A percentile compares a stretch with the other conserved stretches of the same genome.
phyloP scores from a whole-genome alignment of 2,888 invertebrate genomes.

The Oegoconia quadripuncta region DNA sequence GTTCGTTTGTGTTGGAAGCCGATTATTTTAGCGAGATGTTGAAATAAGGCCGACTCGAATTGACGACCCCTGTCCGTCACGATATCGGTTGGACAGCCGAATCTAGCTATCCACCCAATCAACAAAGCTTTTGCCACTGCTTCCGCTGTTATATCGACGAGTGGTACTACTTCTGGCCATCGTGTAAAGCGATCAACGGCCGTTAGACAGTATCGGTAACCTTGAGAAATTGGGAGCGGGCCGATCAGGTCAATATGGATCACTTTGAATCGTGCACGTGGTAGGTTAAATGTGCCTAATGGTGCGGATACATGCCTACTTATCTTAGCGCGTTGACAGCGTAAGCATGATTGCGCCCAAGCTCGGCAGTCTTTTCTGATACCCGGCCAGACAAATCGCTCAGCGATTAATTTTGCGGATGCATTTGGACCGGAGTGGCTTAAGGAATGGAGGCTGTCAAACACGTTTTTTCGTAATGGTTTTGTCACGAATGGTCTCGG shows the following conservation, averaged over 20 bases:
- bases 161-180: conserved; percentile 44
- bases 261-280: conserved; percentile 30
- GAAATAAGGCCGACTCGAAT: conserved; percentile 26
- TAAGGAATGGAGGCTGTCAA: conserved; percentile 12
- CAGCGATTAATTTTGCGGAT: conserved; percentile 8
- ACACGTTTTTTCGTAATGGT: conserved; percentile 13
- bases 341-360: conserved; percentile 12
- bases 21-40: conserved; percentile 9
- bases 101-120: conserved; percentile 47
- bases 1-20: conserved; percentile 17
- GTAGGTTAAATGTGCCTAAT: conserved; percentile 15
- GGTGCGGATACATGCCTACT: conserved; percentile 16
- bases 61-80: conserved; percentile 32
- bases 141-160: conserved; percentile 40
- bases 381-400: conserved; percentile 20
- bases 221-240: conserved; percentile 20
- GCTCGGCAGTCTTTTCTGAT: conserved; percentile 16
- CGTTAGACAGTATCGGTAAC: conserved; percentile 26
- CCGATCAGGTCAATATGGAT: conserved; percentile 35
- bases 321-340: conserved; percentile 14
- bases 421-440: conserved; percentile 22
- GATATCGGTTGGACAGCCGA: conserved; percentile 40
- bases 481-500: conserved; percentile 16
- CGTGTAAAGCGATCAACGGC: conserved; percentile 34
- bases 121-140: conserved; percentile 40